Base-by-base conservation (phyloP, 2,888 invertebrate genomes). In the Hypselothyrea guttata region DNA sequence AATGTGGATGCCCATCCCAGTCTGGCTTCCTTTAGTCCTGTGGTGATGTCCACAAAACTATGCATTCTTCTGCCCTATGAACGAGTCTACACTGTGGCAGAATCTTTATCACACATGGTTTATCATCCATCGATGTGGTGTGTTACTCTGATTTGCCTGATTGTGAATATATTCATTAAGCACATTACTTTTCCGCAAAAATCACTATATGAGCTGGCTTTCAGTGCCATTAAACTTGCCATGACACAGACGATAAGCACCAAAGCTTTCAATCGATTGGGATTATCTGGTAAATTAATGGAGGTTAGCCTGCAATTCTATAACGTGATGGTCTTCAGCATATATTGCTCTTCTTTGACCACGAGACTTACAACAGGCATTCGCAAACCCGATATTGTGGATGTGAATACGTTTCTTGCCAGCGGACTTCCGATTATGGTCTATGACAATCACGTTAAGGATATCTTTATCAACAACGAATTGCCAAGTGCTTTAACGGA, bases 311-410 rank as follows among this genome's bases (percentile, higher is more conserved):
- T 16, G 1, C 33, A 33, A 1, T 1, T 40, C 8, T 55, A 12
- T 8, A 47, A 9, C 27, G 7, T 47, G 2, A 5, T 55, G 7
- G 9, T 28, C 1, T 5, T n/a, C 0, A 27, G 40, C 3, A 34
- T 47, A 11, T 33, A 16, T n/a, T 22, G 38, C 1, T 1, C 40
- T 3, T 1, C 1, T 9, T 1, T 55, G 0, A 5, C 47, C 3
- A 41, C 12, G 4, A 13, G n/a, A 0, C 8, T 55, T 2, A 41
- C 41, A 5, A 41, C 47, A 0, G 54, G 54, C 0, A 12, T 41
- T n/a, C 12, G 11, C 11, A 15, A 35, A 22, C 54, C 54, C 0
- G 7, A 40, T 5, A 55, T 55, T 34, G 47, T 55, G 4, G 47
- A 55, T 11, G 4, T 28, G n/a, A 41, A 55, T 1, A 27, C 54